Conservation (phyloP, 1,140 invertebrate genomes). For the Drosophila takahashii region DNA sequence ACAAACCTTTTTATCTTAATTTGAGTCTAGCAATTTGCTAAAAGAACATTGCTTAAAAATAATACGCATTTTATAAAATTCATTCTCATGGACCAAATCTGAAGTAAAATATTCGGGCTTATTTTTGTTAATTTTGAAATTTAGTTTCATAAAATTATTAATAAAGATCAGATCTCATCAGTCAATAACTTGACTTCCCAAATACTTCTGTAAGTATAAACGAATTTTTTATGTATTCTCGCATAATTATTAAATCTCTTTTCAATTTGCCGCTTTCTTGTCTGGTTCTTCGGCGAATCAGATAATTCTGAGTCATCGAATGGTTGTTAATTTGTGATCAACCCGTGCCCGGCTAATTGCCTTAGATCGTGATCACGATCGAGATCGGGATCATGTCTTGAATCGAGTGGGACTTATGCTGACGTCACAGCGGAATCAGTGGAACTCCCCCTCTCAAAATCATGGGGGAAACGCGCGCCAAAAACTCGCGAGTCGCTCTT, state of each 20-base stretch:
- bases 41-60: no score
- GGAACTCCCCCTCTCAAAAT: neutral
- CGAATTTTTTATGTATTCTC: neutral
- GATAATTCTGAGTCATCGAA: constrained; percentile 20
- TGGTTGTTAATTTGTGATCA: constrained; percentile 33
- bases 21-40: no score
- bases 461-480: constrained; percentile 58
- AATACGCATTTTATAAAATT: no score
- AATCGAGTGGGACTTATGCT: constrained; percentile 31
- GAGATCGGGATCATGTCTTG: constrained; percentile 51
- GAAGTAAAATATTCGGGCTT: no score
- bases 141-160: no score
- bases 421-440: constrained; percentile 37
- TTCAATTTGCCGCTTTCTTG: neutral
- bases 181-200: no score
- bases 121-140: no score
- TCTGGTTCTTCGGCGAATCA: neutral
- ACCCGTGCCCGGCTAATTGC: constrained; percentile 46
- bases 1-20: no score
- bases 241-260: neutral
- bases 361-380: constrained; percentile 47
- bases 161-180: no score
- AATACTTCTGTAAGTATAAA: neutral
- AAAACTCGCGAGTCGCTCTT: constrained; percentile 45
- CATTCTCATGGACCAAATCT: no score